Base-by-base conservation (phyloP, 2,888 invertebrate genomes). In the Allygus modestus region DNA sequence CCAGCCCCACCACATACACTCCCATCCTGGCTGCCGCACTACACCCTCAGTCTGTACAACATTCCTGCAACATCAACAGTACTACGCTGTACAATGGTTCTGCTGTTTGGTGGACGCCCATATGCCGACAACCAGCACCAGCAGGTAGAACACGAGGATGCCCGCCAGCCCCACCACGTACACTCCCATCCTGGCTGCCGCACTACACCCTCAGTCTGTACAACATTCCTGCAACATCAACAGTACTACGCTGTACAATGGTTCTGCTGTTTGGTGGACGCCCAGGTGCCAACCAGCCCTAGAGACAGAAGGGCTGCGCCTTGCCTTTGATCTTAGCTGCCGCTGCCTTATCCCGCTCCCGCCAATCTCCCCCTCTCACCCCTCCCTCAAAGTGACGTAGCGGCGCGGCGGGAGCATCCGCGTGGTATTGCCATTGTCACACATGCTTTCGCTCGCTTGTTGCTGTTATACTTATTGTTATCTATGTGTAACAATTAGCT, bases 61-160 rank as follows among this genome's bases (percentile, higher is more conserved):
- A 46, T 46, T 9, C 46, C 46, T 46, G 46, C 46, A 46, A 46
- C 46, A 46, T 12, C 4, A 46, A 15, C 12, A 46, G 46, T 11
- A 11, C 46, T 17, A 46, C n/a, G 37, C 94, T 37, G 37, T 37
- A 37, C 92, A 92, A 83, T 89, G 89, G 46, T 88, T 89, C 51
- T 89, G 89, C 86, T 92, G 91, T 37, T 94, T 94, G 85, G 93
- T 91, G 73, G 92, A 94, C 0, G 94, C 94, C 94, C 94, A 94
- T 77, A 95, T 91, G 65, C 95, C 95, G 37, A 95, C 93, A 20
- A 91, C 90, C 84, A 95, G 91, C 86, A 95, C 94, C 84, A 93
- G 90, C 73, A 94, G 88, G 90, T 95, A 95, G 90, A 95, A 95
- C 86, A 94, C 90, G 86, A 94, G 91, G 88, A 95, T 93, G 86